A percentile compares a stretch with the other conserved stretches of the same genome.
These are phyloP conservation scores for Erythrolamprus reginae DNA, from an alignment of 2,113 vertebrate genomes.

Conservation along the genomic window DNA sequence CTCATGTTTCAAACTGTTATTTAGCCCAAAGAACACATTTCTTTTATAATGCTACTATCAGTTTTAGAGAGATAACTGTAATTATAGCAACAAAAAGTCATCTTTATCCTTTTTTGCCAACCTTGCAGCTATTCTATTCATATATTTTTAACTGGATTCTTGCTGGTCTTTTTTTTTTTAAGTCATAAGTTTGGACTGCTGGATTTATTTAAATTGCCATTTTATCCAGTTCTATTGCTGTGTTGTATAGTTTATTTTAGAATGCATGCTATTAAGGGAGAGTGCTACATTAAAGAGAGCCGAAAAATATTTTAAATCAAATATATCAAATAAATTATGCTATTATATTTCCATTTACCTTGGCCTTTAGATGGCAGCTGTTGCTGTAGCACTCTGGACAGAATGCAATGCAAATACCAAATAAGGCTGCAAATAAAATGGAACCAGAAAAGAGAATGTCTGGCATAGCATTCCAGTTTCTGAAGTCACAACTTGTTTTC, in stretches of 20 bases:
- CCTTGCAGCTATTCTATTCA: background rate
- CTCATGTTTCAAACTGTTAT: background rate
- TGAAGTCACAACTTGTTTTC: background rate
- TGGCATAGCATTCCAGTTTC: no score
- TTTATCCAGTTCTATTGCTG: background rate
- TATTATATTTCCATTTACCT: background rate
- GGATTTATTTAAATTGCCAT: background rate
- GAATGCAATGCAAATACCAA: background rate
- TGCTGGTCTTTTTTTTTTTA: background rate
- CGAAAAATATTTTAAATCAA: background rate
- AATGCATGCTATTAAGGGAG: background rate
- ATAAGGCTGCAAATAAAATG: background rate
- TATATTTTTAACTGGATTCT: background rate
- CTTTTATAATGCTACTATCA: background rate
- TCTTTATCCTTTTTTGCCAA: background rate
- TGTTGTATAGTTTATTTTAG: background rate
- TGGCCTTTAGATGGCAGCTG: background rate
- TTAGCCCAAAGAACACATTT: background rate
- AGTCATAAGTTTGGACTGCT: background rate
- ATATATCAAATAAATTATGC: background rate
- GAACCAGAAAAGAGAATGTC: background rate
- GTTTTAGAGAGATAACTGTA: background rate
- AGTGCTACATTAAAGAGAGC: background rate
- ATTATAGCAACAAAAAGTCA: background rate
- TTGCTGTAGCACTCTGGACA: background rate